These are phyloP conservation scores for Campopleginae sp. DNA, from an alignment of 2,888 invertebrate genomes.

Conservation along the genomic window DNA sequence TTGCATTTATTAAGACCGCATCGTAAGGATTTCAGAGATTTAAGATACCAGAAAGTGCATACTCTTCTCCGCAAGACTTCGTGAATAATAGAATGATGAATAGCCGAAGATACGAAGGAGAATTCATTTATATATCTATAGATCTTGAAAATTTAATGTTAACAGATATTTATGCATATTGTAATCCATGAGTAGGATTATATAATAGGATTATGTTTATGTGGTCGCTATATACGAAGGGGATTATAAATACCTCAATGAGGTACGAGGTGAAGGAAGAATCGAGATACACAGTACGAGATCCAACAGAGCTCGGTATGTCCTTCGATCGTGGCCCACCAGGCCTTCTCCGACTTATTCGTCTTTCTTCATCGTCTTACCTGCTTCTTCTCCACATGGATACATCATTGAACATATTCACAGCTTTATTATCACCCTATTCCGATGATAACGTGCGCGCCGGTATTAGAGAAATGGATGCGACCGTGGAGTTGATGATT, in stretches of 20 bases:
- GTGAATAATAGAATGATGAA: conserved; percentile 39
- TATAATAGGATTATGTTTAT: conserved; percentile 49
- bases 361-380: conserved; percentile 53
- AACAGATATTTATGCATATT: conserved; percentile 15
- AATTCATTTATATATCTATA: conserved; percentile 40
- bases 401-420: conserved; percentile 20
- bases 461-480: conserved; percentile 24
- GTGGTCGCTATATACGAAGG: conserved; percentile 15
- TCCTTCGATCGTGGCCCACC: conserved; percentile 47
- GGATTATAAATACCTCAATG: conserved; percentile 34
- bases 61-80: conserved; percentile 19
- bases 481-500: conserved; percentile 13
- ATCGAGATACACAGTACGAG: conserved; percentile 40
- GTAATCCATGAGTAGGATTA: conserved; percentile 17
- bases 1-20: conserved; percentile 74
- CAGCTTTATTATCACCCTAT: conserved; percentile 45
- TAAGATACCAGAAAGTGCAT: conserved; percentile 62
- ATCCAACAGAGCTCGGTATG: conserved; percentile 19
- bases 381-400: conserved; percentile 11
- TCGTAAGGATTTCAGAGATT: conserved; percentile 71
- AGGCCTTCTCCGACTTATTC: conserved; percentile 30
- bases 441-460: conserved; percentile 20
- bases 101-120: conserved; percentile 19
- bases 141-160: conserved; percentile 31
- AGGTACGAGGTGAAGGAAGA: conserved; percentile 42